Evolutionary conservation across 2,797 vertebrate genomes (phyloP).

Genomic region (Sibirionetta formosa): DNA sequence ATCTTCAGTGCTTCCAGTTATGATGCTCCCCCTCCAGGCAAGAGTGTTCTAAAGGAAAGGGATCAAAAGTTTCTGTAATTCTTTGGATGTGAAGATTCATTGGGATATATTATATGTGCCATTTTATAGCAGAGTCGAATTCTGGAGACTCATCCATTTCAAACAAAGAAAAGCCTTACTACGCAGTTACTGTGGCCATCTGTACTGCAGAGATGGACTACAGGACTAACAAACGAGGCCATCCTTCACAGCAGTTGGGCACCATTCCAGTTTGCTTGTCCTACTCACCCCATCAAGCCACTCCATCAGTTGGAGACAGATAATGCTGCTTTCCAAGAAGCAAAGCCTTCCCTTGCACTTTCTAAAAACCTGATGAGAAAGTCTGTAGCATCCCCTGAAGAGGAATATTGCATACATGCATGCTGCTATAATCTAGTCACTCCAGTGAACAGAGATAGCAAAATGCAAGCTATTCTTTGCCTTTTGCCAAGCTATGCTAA

Average conservation of each 20-base stretch:
- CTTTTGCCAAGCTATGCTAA: not conserved
- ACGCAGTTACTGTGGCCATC: not conserved
- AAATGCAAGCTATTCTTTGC: not conserved
- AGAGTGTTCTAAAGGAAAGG: not conserved
- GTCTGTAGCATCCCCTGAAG: not conserved
- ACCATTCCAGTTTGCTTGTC: not conserved
- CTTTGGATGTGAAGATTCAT: not conserved
- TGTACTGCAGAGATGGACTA: not conserved
- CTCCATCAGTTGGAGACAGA: not conserved
- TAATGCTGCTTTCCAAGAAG: not conserved
- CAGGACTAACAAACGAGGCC: not conserved
- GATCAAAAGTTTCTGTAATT: not conserved
- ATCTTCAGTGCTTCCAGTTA: not conserved
- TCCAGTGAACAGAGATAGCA: not conserved
- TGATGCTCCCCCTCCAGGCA: rapidly evolving
- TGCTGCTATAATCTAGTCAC: not conserved
- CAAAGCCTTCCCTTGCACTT: not conserved
- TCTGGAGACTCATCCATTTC: not conserved
- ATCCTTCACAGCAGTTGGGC: not conserved
- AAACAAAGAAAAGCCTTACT: not conserved
- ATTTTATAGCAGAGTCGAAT: not conserved
- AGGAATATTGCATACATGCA: not conserved
- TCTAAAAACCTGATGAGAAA: not conserved
- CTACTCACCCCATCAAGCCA: not conserved
- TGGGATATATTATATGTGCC: not conserved